Percentiles rank a stretch among this genome's conserved stretches.
Conservation (phyloP, 2,888 invertebrate species). For the Coenonympha glycerion region DNA sequence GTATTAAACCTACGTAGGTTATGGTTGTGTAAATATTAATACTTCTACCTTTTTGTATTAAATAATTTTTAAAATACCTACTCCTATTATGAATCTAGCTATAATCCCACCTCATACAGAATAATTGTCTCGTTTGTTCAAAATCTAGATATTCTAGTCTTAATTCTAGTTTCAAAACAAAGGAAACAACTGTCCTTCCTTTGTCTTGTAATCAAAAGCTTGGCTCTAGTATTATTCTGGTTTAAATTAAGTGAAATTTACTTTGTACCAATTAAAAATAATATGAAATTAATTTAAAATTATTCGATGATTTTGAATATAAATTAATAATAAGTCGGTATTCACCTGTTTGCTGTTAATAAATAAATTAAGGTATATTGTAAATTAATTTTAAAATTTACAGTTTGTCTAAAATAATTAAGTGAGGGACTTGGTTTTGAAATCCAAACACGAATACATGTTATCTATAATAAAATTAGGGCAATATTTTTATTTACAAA, state of each 20-base stretch:
- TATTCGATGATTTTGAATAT: background rate
- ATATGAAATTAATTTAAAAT: too few relatives aligned
- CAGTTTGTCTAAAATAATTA: too few relatives aligned
- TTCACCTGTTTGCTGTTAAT: background rate
- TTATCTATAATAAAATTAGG: slow-evolving; percentile 24
- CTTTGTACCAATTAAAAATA: too few relatives aligned
- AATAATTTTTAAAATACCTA: too few relatives aligned
- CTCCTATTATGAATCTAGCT: background rate
- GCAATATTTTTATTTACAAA: slow-evolving; percentile 62
- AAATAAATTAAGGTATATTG: background rate
- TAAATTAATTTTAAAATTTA: too few relatives aligned
- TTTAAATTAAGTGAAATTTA: slow-evolving; percentile 4
- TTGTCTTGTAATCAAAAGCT: slow-evolving; percentile 3
- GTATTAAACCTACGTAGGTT: too few relatives aligned
- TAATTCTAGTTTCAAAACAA: slow-evolving; percentile 9
- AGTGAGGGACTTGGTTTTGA: background rate
- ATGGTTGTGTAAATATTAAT: too few relatives aligned
- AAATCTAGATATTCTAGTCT: slow-evolving; percentile 7
- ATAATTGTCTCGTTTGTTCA: background rate
- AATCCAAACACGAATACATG: slow-evolving; percentile 20
- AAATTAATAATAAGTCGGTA: too few relatives aligned
- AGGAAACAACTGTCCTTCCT: slow-evolving; percentile 8
- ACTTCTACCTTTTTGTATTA: too few relatives aligned
- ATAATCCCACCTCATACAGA: background rate
- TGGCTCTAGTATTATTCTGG: background rate